Evolutionary conservation across 1,140 invertebrate genomes (phyloP), one percentile per base, ranked within the genome.

Genomic region (Drosophila lini): DNA sequence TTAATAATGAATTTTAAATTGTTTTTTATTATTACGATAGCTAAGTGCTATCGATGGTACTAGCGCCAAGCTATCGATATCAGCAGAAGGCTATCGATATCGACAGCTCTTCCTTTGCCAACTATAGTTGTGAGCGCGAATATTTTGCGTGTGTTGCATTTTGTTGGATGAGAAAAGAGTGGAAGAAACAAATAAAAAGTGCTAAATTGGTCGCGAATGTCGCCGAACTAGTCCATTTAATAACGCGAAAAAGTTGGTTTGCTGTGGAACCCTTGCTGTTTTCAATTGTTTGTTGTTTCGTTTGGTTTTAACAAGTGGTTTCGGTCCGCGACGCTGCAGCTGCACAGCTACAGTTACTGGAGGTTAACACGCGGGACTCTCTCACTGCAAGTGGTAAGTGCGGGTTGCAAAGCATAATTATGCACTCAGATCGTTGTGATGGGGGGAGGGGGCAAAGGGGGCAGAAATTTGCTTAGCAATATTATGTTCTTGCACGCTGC

Each of bases 271-370:
- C 73, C 78, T 74, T 79, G 59, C 77, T 83, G 77, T 84, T 83
- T 83, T 28, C 25, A 28, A 28, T 28, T 61, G 32, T 59, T 58
- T 47, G 52, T 57, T 53, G 56, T 52, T 63, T 59, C 67, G 59
- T 77, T 69, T 40, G 48, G 55, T 41, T 78, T 83, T 86, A 86
- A 86, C 83, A 86, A 86, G 83, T 86, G 83, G 83, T 86, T 86
- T 88, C 74, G 63, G 45, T 55, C 47, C 68, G 25, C 62, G 60
- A 65, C 44, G 70, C 59, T 68, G 52, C 70, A 73, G 64, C 81
- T 70, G 71, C 69, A 74, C 47, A 47, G 70, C 60, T 57, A 67
- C 34, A 55, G 59, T 52, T 48, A 75, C 48, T 64, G 65, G 36
- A 31, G 40, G 45, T 52, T 47, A 44, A 32, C 28, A 41, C 15